Evolutionary conservation across 2,797 vertebrate genomes (phyloP), one percentile per base, ranked within the genome.

Genomic region (Gymnocypris eckloni): DNA sequence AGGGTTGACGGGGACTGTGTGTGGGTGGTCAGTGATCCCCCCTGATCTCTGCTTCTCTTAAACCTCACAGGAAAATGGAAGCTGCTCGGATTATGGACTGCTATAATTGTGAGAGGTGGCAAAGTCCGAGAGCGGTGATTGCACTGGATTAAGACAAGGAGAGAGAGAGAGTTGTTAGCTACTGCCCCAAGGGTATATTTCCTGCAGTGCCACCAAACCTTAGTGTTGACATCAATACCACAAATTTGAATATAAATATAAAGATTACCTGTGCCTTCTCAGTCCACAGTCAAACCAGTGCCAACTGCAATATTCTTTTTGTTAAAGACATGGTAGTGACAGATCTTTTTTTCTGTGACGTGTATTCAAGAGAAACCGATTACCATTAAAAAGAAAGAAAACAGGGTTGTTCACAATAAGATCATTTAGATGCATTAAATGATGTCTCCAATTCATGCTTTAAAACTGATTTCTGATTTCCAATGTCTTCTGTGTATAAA

Each of bases 41-140:
- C 92, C 94, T 95, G 94, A 96, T 95, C 94, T 95, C 94, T 95
- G 93, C 94, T 92, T 92, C 94, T 93, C 94, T 94, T 94, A 95
- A 95, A 94, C 92, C 82, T 92, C 87, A 88, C 91, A 92, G 93
- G 93, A 94, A 94, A 95, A 94, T 94, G 93, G 94, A 95, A 93
- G 94, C 92, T 93, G 92, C 92, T 93, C 90, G 94, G 95, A 96
- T 96, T 96, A 96, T 91, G 93, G 84, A 92, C 92, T 92, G 93
- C 93, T 91, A 93, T 96, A 96, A 96, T 96, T 95, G 95, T 95
- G 92, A 93, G 94, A 95, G 95, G 94, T 95, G 94, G 93, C 84
- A 71, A 94, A 96, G 94, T 95, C 94, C 92, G 94, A 95, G 95
- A 95, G 94, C 93, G 87, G 94, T 93, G 92, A 96, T 95, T 94